These are phyloP conservation scores for Sicus ferrugineus DNA, from an alignment of 2,888 invertebrate species.

Conservation along the genomic window DNA sequence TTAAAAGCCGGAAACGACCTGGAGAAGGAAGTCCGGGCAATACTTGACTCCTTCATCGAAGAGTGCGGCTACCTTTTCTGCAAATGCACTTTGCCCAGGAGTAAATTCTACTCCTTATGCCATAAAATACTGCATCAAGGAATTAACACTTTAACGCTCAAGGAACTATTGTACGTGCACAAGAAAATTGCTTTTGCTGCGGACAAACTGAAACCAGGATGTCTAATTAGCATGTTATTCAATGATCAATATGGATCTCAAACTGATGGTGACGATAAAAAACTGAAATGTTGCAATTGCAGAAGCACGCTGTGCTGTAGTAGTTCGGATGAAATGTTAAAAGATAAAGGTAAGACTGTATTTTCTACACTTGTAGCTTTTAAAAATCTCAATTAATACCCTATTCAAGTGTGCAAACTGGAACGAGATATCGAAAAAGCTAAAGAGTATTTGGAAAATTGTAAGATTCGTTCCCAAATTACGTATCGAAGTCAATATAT, in stretches of 20 bases:
- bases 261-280: conserved; percentile 24
- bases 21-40: conserved; percentile 53
- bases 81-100: conserved; percentile 52
- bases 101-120: conserved; percentile 54
- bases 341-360: conserved; percentile 52
- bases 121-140: conserved; percentile 57
- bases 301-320: conserved; percentile 50
- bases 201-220: conserved; percentile 53
- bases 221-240: conserved; percentile 51
- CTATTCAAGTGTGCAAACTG: conserved; percentile 51
- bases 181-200: conserved; percentile 56
- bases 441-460: conserved; percentile 50
- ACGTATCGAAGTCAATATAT: conserved; percentile 21
- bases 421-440: conserved; percentile 58
- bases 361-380: neutral
- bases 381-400: conserved; percentile 6
- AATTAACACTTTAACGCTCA: conserved; percentile 50
- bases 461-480: conserved; percentile 41
- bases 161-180: conserved; percentile 57
- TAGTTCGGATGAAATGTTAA: conserved; percentile 55
- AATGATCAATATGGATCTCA: conserved; percentile 37
- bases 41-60: conserved; percentile 53
- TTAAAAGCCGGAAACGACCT: conserved; percentile 50
- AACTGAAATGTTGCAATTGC: conserved; percentile 56
- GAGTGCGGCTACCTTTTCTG: conserved; percentile 56